A percentile compares a stretch with the other conserved stretches of the same genome.
phyloP scores from a whole-genome alignment of 2,888 invertebrate genomes.

The Alsophila aescularia region DNA sequence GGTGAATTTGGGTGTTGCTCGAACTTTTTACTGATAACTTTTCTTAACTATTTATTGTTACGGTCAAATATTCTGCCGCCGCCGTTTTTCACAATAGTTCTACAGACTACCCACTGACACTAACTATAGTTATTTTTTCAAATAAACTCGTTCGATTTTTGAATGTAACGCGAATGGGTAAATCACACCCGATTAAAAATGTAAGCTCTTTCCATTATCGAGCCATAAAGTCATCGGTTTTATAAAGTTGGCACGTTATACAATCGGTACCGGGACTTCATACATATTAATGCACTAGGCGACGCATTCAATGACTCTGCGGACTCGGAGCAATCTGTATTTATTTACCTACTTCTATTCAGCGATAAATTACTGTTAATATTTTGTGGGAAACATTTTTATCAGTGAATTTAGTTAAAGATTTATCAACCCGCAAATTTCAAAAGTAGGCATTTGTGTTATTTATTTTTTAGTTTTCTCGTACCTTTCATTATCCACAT shows the following conservation, averaged over 20 bases:
- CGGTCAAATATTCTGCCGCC: not conserved
- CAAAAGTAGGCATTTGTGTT: too few species aligned
- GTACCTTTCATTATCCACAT: too few species aligned
- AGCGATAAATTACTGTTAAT: constrained; percentile 41
- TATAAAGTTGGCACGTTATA: constrained; percentile 49
- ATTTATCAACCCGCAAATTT: not conserved
- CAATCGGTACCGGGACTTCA: constrained; percentile 51
- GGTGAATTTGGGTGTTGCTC: too few species aligned
- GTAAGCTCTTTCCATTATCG: constrained; percentile 36
- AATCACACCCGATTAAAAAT: constrained; percentile 28
- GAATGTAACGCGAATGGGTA: constrained; percentile 11
- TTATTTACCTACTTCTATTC: constrained; percentile 48
- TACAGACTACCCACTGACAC: not conserved
- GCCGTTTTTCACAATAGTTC: not conserved
- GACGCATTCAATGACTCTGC: constrained; percentile 58
- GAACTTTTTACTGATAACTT: not conserved
- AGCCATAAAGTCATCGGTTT: constrained; percentile 40
- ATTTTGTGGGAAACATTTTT: constrained; percentile 41
- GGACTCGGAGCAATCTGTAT: constrained; percentile 50
- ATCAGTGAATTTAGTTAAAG: constrained; percentile 19
- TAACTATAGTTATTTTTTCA: constrained; percentile 14
- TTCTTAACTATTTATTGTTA: not conserved
- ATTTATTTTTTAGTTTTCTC: too few species aligned
- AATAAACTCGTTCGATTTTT: constrained; percentile 18
- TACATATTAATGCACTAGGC: constrained; percentile 67